These are phyloP conservation scores for Neogobius melanostomus DNA, from an alignment of 2,113 vertebrate genomes.

Conservation along the genomic window DNA sequence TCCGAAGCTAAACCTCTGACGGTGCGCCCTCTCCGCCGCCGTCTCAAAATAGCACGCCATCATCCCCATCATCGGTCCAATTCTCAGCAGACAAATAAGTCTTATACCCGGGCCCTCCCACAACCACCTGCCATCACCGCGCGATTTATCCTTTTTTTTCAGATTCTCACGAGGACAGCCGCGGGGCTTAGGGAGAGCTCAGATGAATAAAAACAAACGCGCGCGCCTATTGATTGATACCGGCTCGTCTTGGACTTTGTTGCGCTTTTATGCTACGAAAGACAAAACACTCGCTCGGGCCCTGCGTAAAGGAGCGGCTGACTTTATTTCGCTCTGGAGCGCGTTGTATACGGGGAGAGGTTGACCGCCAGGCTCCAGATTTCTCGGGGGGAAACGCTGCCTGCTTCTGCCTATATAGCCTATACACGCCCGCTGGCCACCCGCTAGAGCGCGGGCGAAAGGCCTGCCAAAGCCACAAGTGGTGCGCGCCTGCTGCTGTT, in stretches of 20 bases:
- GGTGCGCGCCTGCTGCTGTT: conserved; percentile 20
- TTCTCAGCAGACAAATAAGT: conserved; percentile 51
- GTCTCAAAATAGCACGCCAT: conserved; percentile 48
- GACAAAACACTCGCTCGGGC: too few relatives aligned
- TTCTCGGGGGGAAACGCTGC: conserved; percentile 14
- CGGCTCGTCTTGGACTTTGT: too few relatives aligned
- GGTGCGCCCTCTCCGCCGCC: conserved; percentile 6
- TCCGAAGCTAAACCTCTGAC: conserved; percentile 15
- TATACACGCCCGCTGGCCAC: conserved; percentile 45
- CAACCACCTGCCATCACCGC: conserved; percentile 63
- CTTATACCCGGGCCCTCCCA: conserved; percentile 36
- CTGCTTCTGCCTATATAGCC: conserved; percentile 33
- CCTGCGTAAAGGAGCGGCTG: too few relatives aligned
- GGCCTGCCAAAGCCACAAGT: conserved; percentile 51
- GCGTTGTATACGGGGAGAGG: too few relatives aligned
- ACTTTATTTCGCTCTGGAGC: not conserved
- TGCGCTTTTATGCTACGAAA: too few relatives aligned
- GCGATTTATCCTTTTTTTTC: conserved; percentile 17
- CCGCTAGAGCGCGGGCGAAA: conserved; percentile 7
- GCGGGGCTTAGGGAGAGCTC: conserved; percentile 1
- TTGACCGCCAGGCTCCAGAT: too few relatives aligned
- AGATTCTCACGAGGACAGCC: conserved; percentile 7
- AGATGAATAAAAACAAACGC: conserved; percentile 35
- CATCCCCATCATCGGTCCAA: conserved; percentile 25
- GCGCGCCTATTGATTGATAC: not conserved